Conservation (phyloP, 2,797 vertebrate genomes). For the Sternotherus odoratus region DNA sequence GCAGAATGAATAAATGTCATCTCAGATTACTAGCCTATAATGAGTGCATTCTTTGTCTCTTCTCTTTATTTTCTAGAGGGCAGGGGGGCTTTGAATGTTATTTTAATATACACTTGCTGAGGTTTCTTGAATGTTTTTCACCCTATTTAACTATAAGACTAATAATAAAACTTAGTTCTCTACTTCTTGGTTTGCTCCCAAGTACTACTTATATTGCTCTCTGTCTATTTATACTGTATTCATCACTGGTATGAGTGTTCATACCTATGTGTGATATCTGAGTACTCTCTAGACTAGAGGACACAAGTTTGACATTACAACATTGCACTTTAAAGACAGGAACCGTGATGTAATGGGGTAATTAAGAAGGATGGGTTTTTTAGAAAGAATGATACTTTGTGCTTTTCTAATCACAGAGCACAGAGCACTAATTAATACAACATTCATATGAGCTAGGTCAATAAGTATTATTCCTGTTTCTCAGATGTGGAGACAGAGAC, state of each 20-base stretch:
- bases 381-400: fast-evolving
- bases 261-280: background rate
- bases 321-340: too few relatives aligned
- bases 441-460: background rate
- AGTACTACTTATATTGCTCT: background rate
- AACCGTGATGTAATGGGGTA: background rate
- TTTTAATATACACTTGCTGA: background rate
- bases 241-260: background rate
- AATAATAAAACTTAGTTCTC: too few relatives aligned
- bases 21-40: background rate
- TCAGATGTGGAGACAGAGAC: background rate
- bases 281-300: background rate
- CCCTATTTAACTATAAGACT: too few relatives aligned
- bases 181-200: too few relatives aligned
- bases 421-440: background rate
- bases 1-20: background rate
- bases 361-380: too few relatives aligned
- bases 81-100: background rate
- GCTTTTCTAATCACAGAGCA: background rate
- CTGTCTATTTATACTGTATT: background rate
- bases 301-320: background rate
- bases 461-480: background rate
- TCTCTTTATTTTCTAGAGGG: background rate
- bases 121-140: background rate
- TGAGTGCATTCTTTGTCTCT: background rate